Conservation (phyloP, 2,113 vertebrate species). For the Atractosteus spatula region DNA sequence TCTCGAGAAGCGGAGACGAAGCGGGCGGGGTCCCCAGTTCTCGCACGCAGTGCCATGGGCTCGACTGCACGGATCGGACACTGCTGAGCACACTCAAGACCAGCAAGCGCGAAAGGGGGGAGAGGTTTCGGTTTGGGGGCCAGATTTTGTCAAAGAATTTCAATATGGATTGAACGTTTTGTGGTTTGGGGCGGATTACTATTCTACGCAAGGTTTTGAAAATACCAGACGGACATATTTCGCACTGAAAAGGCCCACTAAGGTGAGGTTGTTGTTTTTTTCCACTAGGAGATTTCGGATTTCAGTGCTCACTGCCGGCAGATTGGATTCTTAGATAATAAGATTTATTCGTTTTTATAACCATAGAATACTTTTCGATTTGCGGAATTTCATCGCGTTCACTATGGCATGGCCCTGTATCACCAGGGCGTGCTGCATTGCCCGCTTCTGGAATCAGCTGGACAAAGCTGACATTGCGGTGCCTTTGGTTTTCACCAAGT, state of each 20-base stretch:
- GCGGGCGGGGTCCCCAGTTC: conserved; percentile 59
- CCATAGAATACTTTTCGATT: not conserved
- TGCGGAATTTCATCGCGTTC: conserved; percentile 15
- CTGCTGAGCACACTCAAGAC: not conserved
- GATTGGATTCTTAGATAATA: too few species aligned
- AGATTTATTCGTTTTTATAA: too few species aligned
- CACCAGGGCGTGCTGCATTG: conserved; percentile 93
- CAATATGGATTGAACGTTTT: conserved; percentile 34
- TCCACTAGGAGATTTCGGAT: not conserved
- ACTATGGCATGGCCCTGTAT: conserved; percentile 97
- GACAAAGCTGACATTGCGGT: conserved; percentile 95
- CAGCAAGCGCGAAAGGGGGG: not conserved
- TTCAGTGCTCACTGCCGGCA: not conserved
- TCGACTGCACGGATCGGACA: conserved; percentile 27
- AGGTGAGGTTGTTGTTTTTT: not conserved
- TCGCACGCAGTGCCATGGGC: conserved; percentile 41
- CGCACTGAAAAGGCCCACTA: conserved; percentile 3
- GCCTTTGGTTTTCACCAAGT: conserved; percentile 90
- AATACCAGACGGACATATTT: conserved; percentile 47
- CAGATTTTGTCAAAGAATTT: not conserved
- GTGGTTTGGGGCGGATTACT: not conserved
- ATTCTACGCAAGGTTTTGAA: not conserved
- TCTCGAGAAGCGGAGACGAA: conserved; percentile 56
- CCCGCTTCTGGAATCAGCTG: conserved; percentile 95
- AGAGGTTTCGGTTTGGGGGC: not conserved